A percentile compares a stretch with the other conserved stretches of the same genome.
phyloP scores from a whole-genome alignment of 2,113 vertebrate genomes.

The Scophthalmus maximus region DNA sequence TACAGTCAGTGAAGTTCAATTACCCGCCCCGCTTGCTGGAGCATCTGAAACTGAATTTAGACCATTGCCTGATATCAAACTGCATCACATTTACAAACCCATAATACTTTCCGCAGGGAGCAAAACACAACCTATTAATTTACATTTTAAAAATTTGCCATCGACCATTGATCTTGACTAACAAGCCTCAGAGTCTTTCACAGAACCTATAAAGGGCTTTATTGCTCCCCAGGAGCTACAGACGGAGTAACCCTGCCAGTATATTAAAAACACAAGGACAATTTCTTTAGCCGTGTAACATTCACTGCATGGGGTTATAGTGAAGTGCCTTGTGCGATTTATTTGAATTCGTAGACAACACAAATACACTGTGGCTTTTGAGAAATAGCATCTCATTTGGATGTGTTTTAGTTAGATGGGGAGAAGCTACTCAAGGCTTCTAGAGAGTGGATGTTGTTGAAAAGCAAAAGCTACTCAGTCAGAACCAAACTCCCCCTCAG shows the following conservation, averaged over 20 bases:
- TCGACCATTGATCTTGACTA: neutral
- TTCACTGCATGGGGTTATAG: neutral
- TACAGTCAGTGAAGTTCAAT: neutral
- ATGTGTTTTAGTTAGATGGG: neutral
- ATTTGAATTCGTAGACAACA: constrained; percentile 42
- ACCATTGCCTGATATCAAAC: neutral
- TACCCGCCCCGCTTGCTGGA: no score
- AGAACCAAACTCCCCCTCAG: constrained; percentile 50
- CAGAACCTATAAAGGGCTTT: neutral
- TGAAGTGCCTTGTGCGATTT: constrained; percentile 5
- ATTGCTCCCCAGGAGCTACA: constrained; percentile 2
- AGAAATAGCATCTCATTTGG: constrained; percentile 28
- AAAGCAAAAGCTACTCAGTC: constrained; percentile 46
- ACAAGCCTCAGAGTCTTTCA: constrained; percentile 3
- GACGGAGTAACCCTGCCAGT: neutral
- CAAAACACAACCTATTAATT: constrained; percentile 11
- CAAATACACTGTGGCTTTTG: constrained; percentile 20
- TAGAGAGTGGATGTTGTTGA: constrained; percentile 31
- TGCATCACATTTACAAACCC: neutral
- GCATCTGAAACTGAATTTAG: no score
- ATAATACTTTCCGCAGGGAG: neutral
- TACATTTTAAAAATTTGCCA: neutral
- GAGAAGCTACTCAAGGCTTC: constrained; percentile 10
- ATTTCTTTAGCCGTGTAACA: neutral
- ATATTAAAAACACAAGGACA: neutral